A percentile compares a stretch with the other conserved stretches of the same genome.
Conservation (phyloP, 2,888 invertebrate genomes). For the Barypeithes pellucidus region DNA sequence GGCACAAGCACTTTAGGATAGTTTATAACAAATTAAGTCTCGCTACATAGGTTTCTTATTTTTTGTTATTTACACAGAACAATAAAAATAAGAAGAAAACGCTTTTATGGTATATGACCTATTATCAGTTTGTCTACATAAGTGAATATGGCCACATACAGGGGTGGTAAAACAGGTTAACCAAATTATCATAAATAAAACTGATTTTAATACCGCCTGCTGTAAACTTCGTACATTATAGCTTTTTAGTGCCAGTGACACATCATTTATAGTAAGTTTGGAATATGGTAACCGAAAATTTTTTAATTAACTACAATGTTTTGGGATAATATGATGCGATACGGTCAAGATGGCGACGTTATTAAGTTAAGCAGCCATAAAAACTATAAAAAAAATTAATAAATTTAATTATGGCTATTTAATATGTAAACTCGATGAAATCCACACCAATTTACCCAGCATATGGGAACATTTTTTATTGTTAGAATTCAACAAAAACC, state of each 20-base stretch:
- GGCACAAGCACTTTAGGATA: too few relatives aligned
- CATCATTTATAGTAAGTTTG: not conserved
- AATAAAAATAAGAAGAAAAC: not conserved
- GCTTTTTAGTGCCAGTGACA: conserved; percentile 2
- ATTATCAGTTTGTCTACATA: conserved; percentile 16
- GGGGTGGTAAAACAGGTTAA: conserved; percentile 26
- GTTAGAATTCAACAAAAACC: too few relatives aligned
- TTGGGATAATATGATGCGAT: not conserved
- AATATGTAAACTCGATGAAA: too few relatives aligned
- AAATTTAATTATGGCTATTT: too few relatives aligned
- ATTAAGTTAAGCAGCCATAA: not conserved
- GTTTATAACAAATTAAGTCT: too few relatives aligned
- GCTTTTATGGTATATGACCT: not conserved
- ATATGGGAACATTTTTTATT: too few relatives aligned
- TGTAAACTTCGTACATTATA: conserved; percentile 20
- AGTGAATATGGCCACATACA: conserved; percentile 31
- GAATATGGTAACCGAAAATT: not conserved
- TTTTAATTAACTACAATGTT: conserved; percentile 9
- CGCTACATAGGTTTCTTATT: too few relatives aligned
- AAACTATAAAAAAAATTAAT: not conserved
- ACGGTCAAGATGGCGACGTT: not conserved
- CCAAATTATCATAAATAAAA: conserved; percentile 27
- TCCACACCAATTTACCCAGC: too few relatives aligned
- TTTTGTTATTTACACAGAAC: too few relatives aligned
- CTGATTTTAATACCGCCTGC: conserved; percentile 16